These are phyloP conservation scores for Delichon dasypus DNA, from an alignment of 2,797 vertebrate genomes.

Conservation along the genomic window DNA sequence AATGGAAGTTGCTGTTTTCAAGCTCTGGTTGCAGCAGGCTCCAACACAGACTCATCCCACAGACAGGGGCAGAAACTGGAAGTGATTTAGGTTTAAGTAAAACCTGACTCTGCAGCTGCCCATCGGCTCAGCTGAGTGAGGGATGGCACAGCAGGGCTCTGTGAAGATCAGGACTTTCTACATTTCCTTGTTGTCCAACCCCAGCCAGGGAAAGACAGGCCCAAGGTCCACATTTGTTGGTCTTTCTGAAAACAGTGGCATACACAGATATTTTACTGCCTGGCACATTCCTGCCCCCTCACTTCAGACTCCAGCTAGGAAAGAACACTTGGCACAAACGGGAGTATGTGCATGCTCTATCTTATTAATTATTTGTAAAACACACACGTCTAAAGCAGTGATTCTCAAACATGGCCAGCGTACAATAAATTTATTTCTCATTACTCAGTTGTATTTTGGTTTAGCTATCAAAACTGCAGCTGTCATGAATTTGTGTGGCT, in stretches of 20 bases:
- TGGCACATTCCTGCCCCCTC: neutral
- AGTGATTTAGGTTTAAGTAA: neutral
- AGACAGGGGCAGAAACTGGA: neutral
- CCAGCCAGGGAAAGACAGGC: neutral
- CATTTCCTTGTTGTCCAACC: neutral
- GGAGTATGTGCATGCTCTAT: neutral
- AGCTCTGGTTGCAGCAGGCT: neutral
- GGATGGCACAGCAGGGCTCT: neutral
- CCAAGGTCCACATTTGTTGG: neutral
- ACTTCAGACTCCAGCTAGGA: neutral
- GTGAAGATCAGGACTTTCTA: neutral
- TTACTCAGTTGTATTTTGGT: constrained; percentile 41
- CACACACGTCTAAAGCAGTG: neutral
- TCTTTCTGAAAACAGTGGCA: neutral
- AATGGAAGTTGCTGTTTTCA: neutral
- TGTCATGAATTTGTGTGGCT: constrained; percentile 33
- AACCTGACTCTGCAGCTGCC: neutral
- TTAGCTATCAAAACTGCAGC: constrained; percentile 55
- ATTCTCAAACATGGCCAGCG: constrained; percentile 3
- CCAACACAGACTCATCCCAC: neutral
- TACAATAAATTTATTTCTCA: constrained; percentile 40
- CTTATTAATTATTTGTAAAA: constrained; percentile 34
- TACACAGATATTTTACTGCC: neutral
- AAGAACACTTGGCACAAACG: neutral
- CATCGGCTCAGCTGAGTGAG: fast-evolving